Evolutionary conservation across 2,797 vertebrate species (phyloP), one percentile per base, ranked within the genome.

Genomic region (Chelon labrosus): DNA sequence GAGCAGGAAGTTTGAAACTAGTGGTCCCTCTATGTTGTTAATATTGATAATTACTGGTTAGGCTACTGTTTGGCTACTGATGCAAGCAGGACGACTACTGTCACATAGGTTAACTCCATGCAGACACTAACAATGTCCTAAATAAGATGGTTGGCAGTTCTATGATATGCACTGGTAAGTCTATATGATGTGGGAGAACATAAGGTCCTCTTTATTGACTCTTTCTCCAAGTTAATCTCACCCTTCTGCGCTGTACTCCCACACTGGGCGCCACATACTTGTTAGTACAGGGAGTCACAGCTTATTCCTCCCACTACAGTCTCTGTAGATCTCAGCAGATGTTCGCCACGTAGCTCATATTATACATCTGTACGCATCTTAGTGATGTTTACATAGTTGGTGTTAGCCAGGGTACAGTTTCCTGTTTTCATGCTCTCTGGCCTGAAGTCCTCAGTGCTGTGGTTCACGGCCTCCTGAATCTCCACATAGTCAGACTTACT

Each of bases 331-430:
- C 38, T 62, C 47, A 66, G 65, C 69, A 82, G 54, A 65, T n/a
- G 51, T 55, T 47, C 37, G 52, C 14, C 57, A 19, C 64, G 27
- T 17, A 76, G 66, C 57, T 85, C 49, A 61, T 53, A 70, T 92
- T 94, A 95, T 89, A 99, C 98, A 91, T 99, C 98, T 20, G 97
- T 99, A 87, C 98, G 94, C 96, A 98, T 98, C 93, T 99, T 99
- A 90, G 97, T 98, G 93, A 98, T 99, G 93, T 99, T 99, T 89
- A 99, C 97, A 89, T 97, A 99, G 93, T 99, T 99, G 92, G 97
- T 98, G 94, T 99, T 99, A 88, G 96, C 94, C 81, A 98, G 91
- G 49, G 97, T 98, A 89, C 97, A 99, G 91, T 99, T 99, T 91
- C 97, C 97, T 54, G 97, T 98, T 95, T 98, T 98, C 91, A 97